Conservation (phyloP, 2,888 invertebrate species). For the Caenorhabditis afra region DNA sequence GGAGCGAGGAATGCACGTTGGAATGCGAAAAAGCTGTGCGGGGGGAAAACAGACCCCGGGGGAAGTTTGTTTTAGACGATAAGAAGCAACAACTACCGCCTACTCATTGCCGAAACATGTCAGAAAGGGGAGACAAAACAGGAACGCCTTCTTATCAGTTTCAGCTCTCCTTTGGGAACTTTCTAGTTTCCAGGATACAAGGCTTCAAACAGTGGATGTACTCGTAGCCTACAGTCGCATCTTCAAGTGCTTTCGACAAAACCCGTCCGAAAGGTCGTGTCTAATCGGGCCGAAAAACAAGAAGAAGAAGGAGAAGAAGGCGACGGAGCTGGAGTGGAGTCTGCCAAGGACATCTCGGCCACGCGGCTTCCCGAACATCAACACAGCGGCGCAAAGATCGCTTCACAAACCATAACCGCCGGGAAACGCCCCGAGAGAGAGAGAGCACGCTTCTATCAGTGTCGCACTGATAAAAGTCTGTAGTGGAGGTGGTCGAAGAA, state of each 20-base stretch:
- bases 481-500: constrained; percentile 8
- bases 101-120: constrained; percentile 19
- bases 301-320: background rate
- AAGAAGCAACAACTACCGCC: constrained; percentile 9
- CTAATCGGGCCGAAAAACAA: background rate
- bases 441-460: constrained; percentile 18
- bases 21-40: constrained; percentile 28
- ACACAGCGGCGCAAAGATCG: constrained; percentile 1
- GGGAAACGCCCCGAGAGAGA: background rate
- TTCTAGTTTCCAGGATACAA: too few species aligned
- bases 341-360: background rate
- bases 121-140: background rate
- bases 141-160: background rate
- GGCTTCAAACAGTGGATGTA: too few species aligned
- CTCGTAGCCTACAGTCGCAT: too few species aligned
- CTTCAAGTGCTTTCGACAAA: too few species aligned
- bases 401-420: constrained; percentile 22
- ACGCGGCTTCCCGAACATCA: background rate
- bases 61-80: constrained; percentile 14
- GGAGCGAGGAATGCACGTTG: constrained; percentile 23
- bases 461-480: constrained; percentile 38
- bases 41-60: background rate
- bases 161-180: too few species aligned
- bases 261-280: too few species aligned
- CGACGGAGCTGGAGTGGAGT: constrained; percentile 5